Percentiles rank a stretch among this genome's conserved stretches.
Conservation (phyloP, 2,797 vertebrate genomes). For the Hydrophis major region DNA sequence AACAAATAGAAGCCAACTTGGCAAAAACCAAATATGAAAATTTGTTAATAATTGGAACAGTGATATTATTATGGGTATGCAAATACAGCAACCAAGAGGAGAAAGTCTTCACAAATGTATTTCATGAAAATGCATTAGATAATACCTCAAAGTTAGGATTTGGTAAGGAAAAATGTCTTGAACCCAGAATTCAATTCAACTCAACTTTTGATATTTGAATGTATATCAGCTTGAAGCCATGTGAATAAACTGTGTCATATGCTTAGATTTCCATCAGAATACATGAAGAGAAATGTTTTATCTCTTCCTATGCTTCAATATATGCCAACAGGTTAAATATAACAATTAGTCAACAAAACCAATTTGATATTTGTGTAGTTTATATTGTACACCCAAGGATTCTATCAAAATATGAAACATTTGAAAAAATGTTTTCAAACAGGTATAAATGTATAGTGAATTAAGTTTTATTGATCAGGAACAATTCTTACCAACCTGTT, state of each 20-base stretch:
- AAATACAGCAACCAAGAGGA: neutral
- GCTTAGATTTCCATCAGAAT: neutral
- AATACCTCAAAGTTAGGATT: neutral
- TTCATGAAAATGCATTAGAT: neutral
- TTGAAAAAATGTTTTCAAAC: neutral
- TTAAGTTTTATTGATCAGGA: neutral
- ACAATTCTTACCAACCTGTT: neutral
- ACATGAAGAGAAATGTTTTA: neutral
- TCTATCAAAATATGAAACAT: neutral
- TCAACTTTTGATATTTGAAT: neutral
- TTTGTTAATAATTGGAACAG: neutral
- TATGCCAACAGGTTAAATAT: neutral
- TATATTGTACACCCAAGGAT: neutral
- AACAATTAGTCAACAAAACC: neutral
- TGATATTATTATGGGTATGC: too few species aligned
- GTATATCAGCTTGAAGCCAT: neutral
- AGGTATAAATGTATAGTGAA: neutral
- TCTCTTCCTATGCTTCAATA: neutral
- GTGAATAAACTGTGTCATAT: neutral
- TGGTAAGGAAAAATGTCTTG: neutral
- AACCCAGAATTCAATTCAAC: neutral
- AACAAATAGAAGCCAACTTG: neutral
- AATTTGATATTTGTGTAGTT: neutral
- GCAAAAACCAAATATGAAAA: conserved; percentile 1
- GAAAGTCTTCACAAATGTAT: neutral